These are phyloP conservation scores for Rotaria socialis DNA, from an alignment of 2,888 invertebrate genomes.

Conservation along the genomic window DNA sequence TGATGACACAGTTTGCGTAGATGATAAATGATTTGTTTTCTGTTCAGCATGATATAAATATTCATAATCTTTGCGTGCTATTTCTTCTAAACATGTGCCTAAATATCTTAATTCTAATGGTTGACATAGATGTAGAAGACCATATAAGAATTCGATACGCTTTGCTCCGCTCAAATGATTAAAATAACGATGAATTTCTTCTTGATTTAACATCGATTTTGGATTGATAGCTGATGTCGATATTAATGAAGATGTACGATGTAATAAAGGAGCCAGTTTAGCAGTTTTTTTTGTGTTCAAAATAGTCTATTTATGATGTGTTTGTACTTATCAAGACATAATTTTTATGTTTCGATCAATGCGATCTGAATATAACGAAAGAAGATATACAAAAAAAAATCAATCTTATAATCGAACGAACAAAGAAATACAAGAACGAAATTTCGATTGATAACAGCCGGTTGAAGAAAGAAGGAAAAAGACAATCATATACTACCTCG, in stretches of 20 bases:
- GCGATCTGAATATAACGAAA: neutral
- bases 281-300: neutral
- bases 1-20: neutral
- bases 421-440: neutral
- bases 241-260: neutral
- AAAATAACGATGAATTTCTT: constrained; percentile 88
- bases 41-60: constrained; percentile 81
- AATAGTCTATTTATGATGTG: neutral
- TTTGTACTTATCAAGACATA: neutral
- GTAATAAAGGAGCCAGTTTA: neutral
- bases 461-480: neutral
- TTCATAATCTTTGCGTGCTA: constrained; percentile 85
- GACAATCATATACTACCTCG: neutral
- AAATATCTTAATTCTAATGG: constrained; percentile 91
- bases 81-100: constrained; percentile 87
- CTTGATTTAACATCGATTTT: constrained; percentile 20
- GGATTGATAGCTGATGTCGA: neutral
- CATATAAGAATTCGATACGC: constrained; percentile 93
- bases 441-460: constrained; percentile 26
- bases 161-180: constrained; percentile 88
- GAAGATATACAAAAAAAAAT: neutral
- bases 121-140: constrained; percentile 89
- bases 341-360: neutral
- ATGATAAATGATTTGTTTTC: constrained; percentile 71
- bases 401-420: too few species aligned